Evolutionary conservation across 2,113 vertebrate species (phyloP).

Genomic region (Boleophthalmus pectinirostris): DNA sequence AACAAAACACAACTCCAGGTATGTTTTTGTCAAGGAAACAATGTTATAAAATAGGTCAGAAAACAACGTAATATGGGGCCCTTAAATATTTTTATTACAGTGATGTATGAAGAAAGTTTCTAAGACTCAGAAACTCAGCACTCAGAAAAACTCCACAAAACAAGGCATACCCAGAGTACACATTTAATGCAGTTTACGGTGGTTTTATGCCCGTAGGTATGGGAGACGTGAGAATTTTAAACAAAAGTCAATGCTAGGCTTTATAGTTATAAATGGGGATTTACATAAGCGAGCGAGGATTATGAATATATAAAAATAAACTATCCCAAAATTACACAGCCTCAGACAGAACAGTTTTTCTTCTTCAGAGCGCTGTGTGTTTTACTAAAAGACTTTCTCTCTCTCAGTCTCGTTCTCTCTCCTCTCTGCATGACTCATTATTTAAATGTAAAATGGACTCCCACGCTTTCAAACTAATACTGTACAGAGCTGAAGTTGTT

Average conservation of each 20-base stretch:
- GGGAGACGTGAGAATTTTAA: not conserved
- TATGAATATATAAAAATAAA: conserved; percentile 1
- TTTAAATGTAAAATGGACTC: conserved; percentile 40
- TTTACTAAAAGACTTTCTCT: too few relatives aligned
- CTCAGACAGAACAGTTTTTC: conserved; percentile 9
- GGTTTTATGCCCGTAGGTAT: not conserved
- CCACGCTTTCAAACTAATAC: conserved; percentile 15
- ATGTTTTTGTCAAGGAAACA: too few relatives aligned
- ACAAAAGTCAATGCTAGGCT: not conserved
- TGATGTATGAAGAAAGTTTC: too few relatives aligned
- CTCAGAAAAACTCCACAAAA: too few relatives aligned
- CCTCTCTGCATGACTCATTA: conserved; percentile 15
- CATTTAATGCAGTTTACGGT: too few relatives aligned
- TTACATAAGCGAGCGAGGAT: not conserved
- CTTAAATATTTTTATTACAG: too few relatives aligned
- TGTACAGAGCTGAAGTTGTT: not conserved
- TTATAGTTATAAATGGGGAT: not conserved
- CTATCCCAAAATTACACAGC: not conserved
- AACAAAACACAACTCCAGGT: too few relatives aligned
- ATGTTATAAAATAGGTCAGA: too few relatives aligned
- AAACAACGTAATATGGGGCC: too few relatives aligned
- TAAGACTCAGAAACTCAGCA: too few relatives aligned
- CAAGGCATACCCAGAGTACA: too few relatives aligned
- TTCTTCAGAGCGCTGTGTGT: not conserved
- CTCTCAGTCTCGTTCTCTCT: conserved; percentile 4